These are phyloP conservation scores for Patiria miniata DNA, from an alignment of 35 echinoderm and acorn worm genomes.

Conservation along the genomic window DNA sequence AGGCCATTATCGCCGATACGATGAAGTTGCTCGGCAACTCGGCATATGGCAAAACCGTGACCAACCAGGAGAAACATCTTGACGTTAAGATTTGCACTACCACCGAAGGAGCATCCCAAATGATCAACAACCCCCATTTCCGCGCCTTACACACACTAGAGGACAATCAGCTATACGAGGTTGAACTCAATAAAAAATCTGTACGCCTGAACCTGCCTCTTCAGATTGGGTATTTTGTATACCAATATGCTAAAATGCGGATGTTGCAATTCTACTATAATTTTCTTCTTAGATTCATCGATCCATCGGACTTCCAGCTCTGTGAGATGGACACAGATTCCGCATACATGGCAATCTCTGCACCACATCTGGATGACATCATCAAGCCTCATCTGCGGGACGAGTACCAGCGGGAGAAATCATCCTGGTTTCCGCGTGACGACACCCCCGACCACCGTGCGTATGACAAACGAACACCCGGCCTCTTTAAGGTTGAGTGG, in stretches of 20 bases:
- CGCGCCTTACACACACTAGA: neutral
- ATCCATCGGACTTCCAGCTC: slow-evolving; percentile 30
- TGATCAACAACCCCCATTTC: neutral
- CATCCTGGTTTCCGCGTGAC: slow-evolving; percentile 35
- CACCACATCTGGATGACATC: too few species aligned
- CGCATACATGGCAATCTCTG: too few species aligned
- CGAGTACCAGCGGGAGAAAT: slow-evolving; percentile 1
- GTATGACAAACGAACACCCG: slow-evolving; percentile 55
- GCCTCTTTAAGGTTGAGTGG: slow-evolving; percentile 56
- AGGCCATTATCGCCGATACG: slow-evolving; percentile 44
- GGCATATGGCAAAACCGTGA: slow-evolving; percentile 46
- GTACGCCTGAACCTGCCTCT: too few species aligned
- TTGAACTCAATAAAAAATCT: slow-evolving; percentile 22
- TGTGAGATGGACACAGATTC: too few species aligned
- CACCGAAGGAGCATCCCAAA: neutral
- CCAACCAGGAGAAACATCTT: slow-evolving; percentile 47
- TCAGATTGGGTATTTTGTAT: slow-evolving; percentile 13
- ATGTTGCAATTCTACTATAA: slow-evolving; percentile 32
- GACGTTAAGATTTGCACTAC: neutral
- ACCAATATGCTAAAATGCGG: slow-evolving; percentile 7
- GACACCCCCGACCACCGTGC: slow-evolving; percentile 21
- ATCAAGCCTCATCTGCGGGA: too few species aligned
- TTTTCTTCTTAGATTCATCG: slow-evolving; percentile 22
- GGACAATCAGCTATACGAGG: slow-evolving; percentile 14
- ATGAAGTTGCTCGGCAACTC: slow-evolving; percentile 57